Base-by-base conservation (phyloP, 2,888 invertebrate genomes). In the Leptopterna dolabrata region DNA sequence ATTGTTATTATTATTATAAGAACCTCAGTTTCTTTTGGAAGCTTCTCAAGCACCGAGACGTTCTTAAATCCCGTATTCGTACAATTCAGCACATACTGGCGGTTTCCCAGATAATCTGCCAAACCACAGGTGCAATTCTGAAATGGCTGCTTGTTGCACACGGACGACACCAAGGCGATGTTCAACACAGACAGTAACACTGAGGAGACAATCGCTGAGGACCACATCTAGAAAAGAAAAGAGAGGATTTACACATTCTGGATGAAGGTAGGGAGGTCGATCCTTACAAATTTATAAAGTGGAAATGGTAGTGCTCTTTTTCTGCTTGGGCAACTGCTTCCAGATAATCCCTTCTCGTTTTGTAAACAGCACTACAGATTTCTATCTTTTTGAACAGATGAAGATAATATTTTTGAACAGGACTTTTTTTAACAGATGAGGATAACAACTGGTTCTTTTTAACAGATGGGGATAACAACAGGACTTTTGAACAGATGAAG, bases 71-170 rank as follows among this genome's bases (percentile, higher is more conserved):
- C 93, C 0, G 93, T 92, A 90, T 95, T 92, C 0, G 95, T 95
- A 91, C 96, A 96, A 91, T 96, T 95, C 0, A 96, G 95, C 11
- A 95, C 93, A 89, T 93, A 95, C 89, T 93, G 93, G 14, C 83
- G 30, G 7, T 90, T 90, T 13, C 92, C 91, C 84, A 94, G 93
- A 91, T 94, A 94, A 86, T 92, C 92, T 51, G 92, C 92, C 76
- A 91, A 91, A 19, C 94, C 94, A 90, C 95, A 95, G 76, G 91
- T 91, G 90, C 95, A 95, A 51, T 85, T 87, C 27, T 82, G 43
- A 19, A 88, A 88, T 6, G 71, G 29, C 9, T 19, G 55, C 29
- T 80, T 71, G 16, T 86, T 43, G 41, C 86, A 86, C 24, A n/a
- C 9, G 7, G 55, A 55, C 2, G 24, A 19, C 24, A 55, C 55